Evolutionary conservation across 1,140 invertebrate genomes (phyloP).

Genomic region (Platyura marginata): DNA sequence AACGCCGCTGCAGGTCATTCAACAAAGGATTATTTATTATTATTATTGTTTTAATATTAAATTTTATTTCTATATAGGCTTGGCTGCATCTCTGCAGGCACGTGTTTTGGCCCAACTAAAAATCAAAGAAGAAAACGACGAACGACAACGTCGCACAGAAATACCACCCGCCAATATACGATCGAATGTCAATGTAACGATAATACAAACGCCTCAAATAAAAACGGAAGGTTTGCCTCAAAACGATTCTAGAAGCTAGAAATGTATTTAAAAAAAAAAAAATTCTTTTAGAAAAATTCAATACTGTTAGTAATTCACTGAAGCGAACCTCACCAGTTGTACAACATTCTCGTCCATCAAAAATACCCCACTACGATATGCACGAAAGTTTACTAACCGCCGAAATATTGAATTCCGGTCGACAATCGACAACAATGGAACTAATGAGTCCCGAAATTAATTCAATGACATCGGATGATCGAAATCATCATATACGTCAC

Average conservation of each 20-base stretch:
- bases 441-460: slow-evolving; percentile 25
- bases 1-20: not conserved
- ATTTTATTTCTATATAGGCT: slow-evolving; percentile 34
- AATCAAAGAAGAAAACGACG: slow-evolving; percentile 34
- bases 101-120: slow-evolving; percentile 47
- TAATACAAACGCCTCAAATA: slow-evolving; percentile 1
- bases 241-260: not conserved
- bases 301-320: slow-evolving; percentile 1
- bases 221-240: slow-evolving; percentile 4
- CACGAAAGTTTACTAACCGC: slow-evolving; percentile 10
- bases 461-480: slow-evolving; percentile 16
- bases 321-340: slow-evolving; percentile 20
- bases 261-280: not conserved
- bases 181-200: slow-evolving; percentile 2
- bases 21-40: not conserved
- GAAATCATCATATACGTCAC: slow-evolving; percentile 3
- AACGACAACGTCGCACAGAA: slow-evolving; percentile 12
- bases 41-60: not conserved
- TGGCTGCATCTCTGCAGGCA: slow-evolving; percentile 65
- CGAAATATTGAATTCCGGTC: slow-evolving; percentile 10
- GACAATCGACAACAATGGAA: slow-evolving; percentile 10
- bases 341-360: slow-evolving; percentile 18
- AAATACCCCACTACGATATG: slow-evolving; percentile 14
- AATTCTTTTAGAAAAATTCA: not conserved
- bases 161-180: too few species aligned